Conservation (phyloP, 2,797 vertebrate species). For the Kryptopterus vitreolus region DNA sequence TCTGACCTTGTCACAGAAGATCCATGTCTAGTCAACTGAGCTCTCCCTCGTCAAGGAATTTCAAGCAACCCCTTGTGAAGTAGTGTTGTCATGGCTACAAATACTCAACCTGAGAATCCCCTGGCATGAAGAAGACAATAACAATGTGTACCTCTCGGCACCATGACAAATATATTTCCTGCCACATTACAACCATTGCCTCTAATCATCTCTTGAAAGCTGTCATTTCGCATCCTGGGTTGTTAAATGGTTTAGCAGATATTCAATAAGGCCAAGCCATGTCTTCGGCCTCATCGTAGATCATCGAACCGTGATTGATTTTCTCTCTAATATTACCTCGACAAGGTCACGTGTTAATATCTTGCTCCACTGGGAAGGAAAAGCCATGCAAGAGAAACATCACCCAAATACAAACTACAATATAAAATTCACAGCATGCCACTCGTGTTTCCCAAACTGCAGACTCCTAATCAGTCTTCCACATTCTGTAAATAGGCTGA, state of each 20-base stretch:
- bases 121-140: constrained; percentile 3
- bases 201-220: neutral
- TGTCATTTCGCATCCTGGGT: neutral
- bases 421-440: neutral
- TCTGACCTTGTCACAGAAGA: neutral
- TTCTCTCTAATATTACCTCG: neutral
- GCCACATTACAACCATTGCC: neutral
- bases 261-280: neutral
- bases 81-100: neutral
- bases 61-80: neutral
- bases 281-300: neutral
- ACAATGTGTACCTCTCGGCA: neutral
- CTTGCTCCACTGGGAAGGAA: neutral
- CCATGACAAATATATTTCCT: constrained; percentile 12
- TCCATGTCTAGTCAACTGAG: neutral
- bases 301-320: neutral
- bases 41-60: neutral
- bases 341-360: neutral
- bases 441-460: neutral
- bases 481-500: neutral
- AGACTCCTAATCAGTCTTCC: neutral
- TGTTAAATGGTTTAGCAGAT: neutral
- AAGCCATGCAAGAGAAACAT: neutral
- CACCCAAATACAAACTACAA: neutral
- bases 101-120: neutral